Base-by-base conservation (phyloP, 2,888 invertebrate genomes). In the Sphaerophoria rueppellii region DNA sequence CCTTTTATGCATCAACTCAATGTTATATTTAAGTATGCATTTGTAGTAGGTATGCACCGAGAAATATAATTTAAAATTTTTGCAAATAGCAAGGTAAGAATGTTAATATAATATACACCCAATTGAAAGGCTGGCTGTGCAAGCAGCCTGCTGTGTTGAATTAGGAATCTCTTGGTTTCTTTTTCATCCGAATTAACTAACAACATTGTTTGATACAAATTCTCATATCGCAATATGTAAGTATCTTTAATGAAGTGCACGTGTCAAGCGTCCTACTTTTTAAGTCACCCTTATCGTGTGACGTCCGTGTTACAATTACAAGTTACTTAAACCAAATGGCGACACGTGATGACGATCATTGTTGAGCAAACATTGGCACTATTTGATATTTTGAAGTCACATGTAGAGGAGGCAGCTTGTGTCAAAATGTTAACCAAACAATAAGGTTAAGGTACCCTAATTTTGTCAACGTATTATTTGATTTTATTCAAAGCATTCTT, bases 161-260 rank as follows among this genome's bases (percentile, higher is more conserved):
- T 85, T 85, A 85, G 85, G 76, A 85, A 70, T 81, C 81, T 85
- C 70, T 81, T 81, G 85, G 85, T 85, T 81, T 85, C 37, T 34
- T 48, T 76, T 73, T 76, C 63, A 76, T 72, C 69, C 61, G 67
- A 61, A 73, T 76, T 73, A 73, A 70, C 50, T 61, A 69, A 76
- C 75, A 70, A 54, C 74, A 35, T 61, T 43, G 58, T 80, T 5
- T 48, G 48, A 2, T 24, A 24, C 24, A 48, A 16, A 40, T 9
- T 37, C 14, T n/a, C 7, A 57, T 55, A 16, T 34, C 9, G 0
- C 3, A 52, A 9, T n/a, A 48, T 7, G 60, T 70, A 70, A 78
- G 61, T 67, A 63, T 74, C 74, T 60, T 74, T 79, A 71, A 83
- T 79, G 58, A 65, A 50, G 35, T 16, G 61, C 83, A 80, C 83